Conservation (phyloP, 2,797 vertebrate genomes). For the Distichodus sexfasciatus region DNA sequence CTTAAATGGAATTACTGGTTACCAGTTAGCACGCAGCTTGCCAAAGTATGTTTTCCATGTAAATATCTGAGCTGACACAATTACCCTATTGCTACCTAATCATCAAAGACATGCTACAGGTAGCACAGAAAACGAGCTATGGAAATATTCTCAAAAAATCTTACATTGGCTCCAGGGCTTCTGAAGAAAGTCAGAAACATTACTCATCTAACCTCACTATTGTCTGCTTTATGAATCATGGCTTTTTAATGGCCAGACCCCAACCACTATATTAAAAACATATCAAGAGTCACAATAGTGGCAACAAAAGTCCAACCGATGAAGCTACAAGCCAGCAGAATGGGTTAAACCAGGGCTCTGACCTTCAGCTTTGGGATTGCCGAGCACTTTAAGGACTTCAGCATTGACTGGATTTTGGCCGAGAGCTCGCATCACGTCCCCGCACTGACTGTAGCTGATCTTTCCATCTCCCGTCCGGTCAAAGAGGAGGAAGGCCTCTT, state of each 20-base stretch:
- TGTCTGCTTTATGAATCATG: too few relatives aligned
- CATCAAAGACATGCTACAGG: background rate
- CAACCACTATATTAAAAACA: too few relatives aligned
- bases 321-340: background rate
- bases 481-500: conserved; percentile 92
- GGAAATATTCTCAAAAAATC: background rate
- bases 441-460: conserved; percentile 89
- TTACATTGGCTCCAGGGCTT: background rate
- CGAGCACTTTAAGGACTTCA: conserved; percentile 90
- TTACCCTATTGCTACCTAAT: background rate
- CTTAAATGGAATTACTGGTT: too few relatives aligned
- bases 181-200: background rate
- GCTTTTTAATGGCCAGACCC: too few relatives aligned
- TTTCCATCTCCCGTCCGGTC: conserved; percentile 89
- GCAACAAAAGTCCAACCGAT: background rate
- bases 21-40: too few relatives aligned
- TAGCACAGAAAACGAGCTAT: background rate
- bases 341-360: conserved; percentile 39
- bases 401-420: conserved; percentile 92
- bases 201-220: background rate
- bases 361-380: conserved; percentile 90
- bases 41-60: too few relatives aligned
- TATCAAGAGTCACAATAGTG: background rate
- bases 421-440: conserved; percentile 88
- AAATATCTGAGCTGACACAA: background rate